phyloP scores from a whole-genome alignment of 1,140 invertebrate species.

The Trichonephila inaurata region DNA sequence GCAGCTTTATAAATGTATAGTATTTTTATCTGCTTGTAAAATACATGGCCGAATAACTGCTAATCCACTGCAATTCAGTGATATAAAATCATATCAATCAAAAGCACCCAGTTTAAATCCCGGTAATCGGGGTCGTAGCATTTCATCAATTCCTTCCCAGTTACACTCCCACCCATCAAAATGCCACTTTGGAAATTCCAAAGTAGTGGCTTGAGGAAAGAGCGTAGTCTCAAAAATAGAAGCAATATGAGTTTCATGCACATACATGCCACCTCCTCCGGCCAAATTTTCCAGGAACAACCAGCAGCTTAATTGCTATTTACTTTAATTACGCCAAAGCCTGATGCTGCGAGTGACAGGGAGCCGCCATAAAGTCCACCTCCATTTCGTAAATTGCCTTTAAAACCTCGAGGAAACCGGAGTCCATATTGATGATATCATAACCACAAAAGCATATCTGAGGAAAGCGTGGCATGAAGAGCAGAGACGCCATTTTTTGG shows the following conservation, averaged over 20 bases:
- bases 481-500: not conserved
- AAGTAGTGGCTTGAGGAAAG: not conserved
- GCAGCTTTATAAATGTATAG: too few relatives aligned
- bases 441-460: not conserved
- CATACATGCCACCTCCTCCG: not conserved
- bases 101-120: too few relatives aligned
- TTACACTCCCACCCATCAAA: not conserved
- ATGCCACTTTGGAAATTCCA: too few relatives aligned
- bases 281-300: not conserved
- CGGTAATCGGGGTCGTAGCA: too few relatives aligned
- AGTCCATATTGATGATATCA: constrained; percentile 42
- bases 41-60: too few relatives aligned
- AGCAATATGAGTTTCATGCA: not conserved
- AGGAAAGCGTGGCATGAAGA: too few relatives aligned
- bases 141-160: not conserved
- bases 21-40: too few relatives aligned
- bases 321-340: constrained; percentile 27
- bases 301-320: not conserved
- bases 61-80: too few relatives aligned
- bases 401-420: not conserved
- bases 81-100: too few relatives aligned
- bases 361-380: not conserved
- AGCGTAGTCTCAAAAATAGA: not conserved
- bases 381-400: constrained; percentile 38
- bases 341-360: not conserved